These are phyloP conservation scores for Propithecus coquereli DNA, from an alignment of 2,113 vertebrate genomes.

Conservation along the genomic window DNA sequence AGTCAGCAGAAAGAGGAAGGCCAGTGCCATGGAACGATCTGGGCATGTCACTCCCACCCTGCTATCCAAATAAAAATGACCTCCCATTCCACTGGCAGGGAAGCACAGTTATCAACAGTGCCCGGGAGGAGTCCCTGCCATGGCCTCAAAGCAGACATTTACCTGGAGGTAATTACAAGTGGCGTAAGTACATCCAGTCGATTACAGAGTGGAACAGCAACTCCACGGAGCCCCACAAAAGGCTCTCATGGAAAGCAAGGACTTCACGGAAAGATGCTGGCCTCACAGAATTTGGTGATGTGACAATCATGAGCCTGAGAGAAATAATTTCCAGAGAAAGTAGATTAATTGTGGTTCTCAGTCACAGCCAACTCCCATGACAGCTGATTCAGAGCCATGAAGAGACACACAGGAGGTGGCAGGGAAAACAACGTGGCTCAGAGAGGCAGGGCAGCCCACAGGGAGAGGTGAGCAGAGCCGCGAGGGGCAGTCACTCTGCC, in stretches of 20 bases:
- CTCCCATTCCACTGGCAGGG: background rate
- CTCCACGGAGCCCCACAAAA: background rate
- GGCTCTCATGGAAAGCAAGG: background rate
- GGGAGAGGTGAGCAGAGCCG: background rate
- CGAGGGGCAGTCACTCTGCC: background rate
- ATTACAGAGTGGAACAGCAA: background rate
- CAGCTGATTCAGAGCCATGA: background rate
- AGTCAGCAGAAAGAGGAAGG: background rate
- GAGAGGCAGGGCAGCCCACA: background rate
- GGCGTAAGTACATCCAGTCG: background rate
- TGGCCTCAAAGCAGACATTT: background rate
- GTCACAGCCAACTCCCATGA: background rate
- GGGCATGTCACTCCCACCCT: background rate
- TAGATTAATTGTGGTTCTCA: background rate
- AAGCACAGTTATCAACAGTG: background rate
- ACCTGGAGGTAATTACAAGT: background rate
- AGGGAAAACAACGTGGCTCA: background rate
- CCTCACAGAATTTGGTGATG: background rate
- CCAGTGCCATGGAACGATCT: background rate
- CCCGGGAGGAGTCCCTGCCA: background rate
- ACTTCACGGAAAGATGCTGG: background rate
- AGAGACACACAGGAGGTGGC: background rate
- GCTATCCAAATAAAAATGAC: background rate
- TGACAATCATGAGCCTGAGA: background rate
- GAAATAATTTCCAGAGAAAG: background rate